Evolutionary conservation across 2,113 vertebrate species (phyloP).

Genomic region (Rhinoderma darwinii): DNA sequence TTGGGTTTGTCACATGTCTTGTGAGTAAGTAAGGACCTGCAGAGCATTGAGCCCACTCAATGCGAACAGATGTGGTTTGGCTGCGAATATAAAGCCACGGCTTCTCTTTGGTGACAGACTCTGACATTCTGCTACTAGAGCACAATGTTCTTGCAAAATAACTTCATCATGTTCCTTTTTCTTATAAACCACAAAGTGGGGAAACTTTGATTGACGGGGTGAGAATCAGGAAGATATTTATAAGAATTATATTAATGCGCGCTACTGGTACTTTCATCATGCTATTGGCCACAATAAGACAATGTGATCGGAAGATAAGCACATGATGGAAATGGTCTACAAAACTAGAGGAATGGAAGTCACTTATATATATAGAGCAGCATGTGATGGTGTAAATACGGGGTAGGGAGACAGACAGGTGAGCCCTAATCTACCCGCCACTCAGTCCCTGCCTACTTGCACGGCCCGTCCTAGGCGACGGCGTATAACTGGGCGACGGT

Average conservation of each 20-base stretch:
- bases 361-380: no score
- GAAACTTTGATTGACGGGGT: background rate
- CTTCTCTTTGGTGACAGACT: background rate
- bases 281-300: no score
- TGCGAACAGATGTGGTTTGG: constrained; percentile 24
- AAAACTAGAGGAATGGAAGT: no score
- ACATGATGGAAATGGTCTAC: background rate
- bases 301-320: background rate
- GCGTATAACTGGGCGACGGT: no score
- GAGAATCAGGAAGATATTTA: background rate
- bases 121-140: background rate
- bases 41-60: background rate
- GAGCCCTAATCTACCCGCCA: no score
- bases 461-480: no score
- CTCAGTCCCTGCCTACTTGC: no score
- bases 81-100: background rate
- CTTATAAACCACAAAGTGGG: constrained; percentile 24
- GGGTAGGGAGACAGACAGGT: no score
- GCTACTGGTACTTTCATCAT: no score
- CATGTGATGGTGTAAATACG: no score
- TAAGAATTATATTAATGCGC: background rate
- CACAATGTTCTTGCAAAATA: constrained; percentile 33
- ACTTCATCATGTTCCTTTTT: background rate
- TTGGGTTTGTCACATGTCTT: constrained; percentile 1
- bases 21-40: background rate